These are phyloP conservation scores for Raphicerus campestris DNA, from an alignment of 2,113 vertebrate species.

Conservation along the genomic window DNA sequence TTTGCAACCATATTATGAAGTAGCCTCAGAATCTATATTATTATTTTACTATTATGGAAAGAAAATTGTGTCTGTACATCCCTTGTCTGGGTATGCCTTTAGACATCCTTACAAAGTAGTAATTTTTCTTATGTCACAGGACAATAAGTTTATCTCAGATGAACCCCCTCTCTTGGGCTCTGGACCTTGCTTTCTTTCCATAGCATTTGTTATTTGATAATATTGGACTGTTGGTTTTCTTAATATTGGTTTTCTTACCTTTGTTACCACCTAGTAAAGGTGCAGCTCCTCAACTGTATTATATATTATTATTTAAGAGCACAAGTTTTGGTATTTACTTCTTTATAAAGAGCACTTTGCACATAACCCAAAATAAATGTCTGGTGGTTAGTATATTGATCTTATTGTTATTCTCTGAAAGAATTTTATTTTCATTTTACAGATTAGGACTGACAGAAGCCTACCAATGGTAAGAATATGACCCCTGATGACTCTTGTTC, in stretches of 20 bases:
- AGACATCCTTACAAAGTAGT: background rate
- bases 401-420: constrained; percentile 23
- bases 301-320: background rate
- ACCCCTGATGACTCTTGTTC: background rate
- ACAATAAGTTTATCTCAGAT: background rate
- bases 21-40: background rate
- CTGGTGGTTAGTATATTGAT: background rate
- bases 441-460: constrained; percentile 86
- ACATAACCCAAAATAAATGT: background rate
- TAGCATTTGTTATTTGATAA: background rate
- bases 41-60: background rate
- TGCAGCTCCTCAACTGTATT: background rate
- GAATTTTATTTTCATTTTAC: constrained; percentile 69
- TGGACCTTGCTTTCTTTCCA: background rate
- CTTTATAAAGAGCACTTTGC: background rate
- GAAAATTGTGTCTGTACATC: background rate
- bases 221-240: background rate
- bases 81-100: background rate
- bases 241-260: background rate
- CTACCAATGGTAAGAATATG: constrained; percentile 90
- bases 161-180: background rate
- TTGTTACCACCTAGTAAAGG: background rate
- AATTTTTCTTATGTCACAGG: background rate
- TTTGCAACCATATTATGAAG: background rate
- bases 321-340: background rate